phyloP scores from a whole-genome alignment of 2,888 invertebrate species.

The Epistrophe eligans region DNA sequence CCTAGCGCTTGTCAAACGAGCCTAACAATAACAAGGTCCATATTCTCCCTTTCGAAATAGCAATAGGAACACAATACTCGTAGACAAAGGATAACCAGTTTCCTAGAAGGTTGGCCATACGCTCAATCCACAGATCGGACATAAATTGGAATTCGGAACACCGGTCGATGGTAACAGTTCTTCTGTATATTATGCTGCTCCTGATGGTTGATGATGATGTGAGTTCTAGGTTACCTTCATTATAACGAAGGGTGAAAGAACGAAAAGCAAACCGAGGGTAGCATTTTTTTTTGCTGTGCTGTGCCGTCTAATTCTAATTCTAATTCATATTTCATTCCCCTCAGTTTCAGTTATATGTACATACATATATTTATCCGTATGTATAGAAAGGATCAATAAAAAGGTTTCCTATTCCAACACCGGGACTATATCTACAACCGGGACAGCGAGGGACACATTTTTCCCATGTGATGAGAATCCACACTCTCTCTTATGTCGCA shows the following conservation, averaged over 20 bases:
- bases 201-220: conserved; percentile 61
- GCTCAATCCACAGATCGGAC: conserved; percentile 72
- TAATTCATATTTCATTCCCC: conserved; percentile 51
- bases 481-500: conserved; percentile 50
- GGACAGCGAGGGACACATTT: conserved; percentile 31
- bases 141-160: conserved; percentile 63
- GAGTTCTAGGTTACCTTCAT: conserved; percentile 65
- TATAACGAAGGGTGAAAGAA: conserved; percentile 73
- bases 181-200: conserved; percentile 9
- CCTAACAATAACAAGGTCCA: conserved; percentile 26
- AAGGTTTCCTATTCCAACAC: conserved; percentile 52
- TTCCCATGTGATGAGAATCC: conserved; percentile 54
- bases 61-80: conserved; percentile 37
- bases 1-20: conserved; percentile 54
- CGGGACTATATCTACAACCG: conserved; percentile 17
- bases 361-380: not conserved
- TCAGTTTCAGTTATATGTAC: conserved; percentile 8
- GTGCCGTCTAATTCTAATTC: conserved; percentile 31
- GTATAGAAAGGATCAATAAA: conserved; percentile 65
- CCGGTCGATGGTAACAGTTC: conserved; percentile 52
- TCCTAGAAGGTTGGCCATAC: conserved; percentile 57
- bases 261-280: conserved; percentile 70
- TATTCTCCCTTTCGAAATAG: conserved; percentile 38
- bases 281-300: conserved; percentile 36
- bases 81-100: conserved; percentile 69